Percentiles rank a stretch among this genome's conserved stretches.
These are phyloP conservation scores for Coelogynopora nodosa DNA, from an alignment of 2,888 invertebrate species.

Conservation along the genomic window DNA sequence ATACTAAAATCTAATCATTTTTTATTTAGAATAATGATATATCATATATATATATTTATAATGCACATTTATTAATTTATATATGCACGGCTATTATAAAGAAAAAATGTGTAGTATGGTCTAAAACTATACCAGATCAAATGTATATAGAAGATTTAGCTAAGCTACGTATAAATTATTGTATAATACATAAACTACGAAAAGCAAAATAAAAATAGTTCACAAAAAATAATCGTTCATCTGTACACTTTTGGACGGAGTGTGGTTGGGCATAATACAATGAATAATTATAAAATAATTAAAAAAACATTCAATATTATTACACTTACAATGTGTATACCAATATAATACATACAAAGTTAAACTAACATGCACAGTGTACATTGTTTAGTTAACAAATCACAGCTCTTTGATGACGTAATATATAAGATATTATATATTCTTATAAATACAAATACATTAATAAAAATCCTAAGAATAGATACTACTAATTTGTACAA, in stretches of 20 bases:
- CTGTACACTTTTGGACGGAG: slow-evolving; percentile 24
- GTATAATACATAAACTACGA: too few species aligned
- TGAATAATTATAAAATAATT: not conserved
- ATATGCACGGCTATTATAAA: too few species aligned
- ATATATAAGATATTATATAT: not conserved
- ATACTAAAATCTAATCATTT: too few species aligned
- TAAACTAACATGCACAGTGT: not conserved
- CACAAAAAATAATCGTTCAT: too few species aligned
- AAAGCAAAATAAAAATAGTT: too few species aligned
- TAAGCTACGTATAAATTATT: too few species aligned
- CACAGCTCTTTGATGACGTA: not conserved
- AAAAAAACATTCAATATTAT: not conserved
- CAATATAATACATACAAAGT: not conserved
- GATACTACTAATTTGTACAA: not conserved
- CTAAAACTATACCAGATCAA: too few species aligned
- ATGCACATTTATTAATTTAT: too few species aligned
- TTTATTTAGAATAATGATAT: too few species aligned
- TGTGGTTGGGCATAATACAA: not conserved
- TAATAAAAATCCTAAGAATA: not conserved
- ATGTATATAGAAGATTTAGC: too few species aligned
- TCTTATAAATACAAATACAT: not conserved
- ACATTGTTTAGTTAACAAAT: not conserved
- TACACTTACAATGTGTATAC: not conserved
- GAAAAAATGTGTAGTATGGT: too few species aligned
- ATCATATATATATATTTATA: too few species aligned